A percentile compares a stretch with the other conserved stretches of the same genome.
Evolutionary conservation across 2,888 invertebrate species (phyloP).

Genomic region (Dicycla oo): DNA sequence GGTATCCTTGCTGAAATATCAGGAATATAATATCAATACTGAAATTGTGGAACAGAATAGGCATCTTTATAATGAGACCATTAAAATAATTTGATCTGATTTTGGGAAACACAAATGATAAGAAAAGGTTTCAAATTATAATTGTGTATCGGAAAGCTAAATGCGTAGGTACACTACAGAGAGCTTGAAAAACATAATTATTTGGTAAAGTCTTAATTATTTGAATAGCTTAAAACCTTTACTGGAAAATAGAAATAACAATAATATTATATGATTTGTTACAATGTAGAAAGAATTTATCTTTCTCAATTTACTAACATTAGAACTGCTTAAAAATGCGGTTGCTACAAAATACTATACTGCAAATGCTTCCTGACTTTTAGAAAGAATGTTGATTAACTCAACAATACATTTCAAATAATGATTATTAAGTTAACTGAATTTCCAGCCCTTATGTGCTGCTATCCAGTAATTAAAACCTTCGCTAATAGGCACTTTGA

Average conservation of each 20-base stretch:
- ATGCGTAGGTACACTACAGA: neutral
- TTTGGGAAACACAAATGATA: neutral
- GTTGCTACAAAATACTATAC: neutral
- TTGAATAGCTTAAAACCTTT: neutral
- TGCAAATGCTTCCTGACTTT: neutral
- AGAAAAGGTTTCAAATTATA: neutral
- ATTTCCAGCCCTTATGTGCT: neutral
- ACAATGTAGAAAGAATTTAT: no score
- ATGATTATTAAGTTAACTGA: neutral
- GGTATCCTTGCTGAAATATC: slow-evolving; percentile 5
- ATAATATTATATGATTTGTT: neutral
- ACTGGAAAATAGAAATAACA: neutral
- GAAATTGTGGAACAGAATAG: slow-evolving; percentile 10
- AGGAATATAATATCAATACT: slow-evolving; percentile 20
- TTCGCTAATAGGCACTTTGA: neutral
- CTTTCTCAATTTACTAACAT: no score
- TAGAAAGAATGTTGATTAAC: neutral
- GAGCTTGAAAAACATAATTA: neutral
- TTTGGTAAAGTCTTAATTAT: neutral
- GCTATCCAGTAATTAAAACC: slow-evolving; percentile 28
- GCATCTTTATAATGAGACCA: slow-evolving; percentile 18
- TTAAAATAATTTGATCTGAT: slow-evolving; percentile 20
- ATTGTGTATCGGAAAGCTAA: neutral
- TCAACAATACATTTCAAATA: slow-evolving; percentile 3
- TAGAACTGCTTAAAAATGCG: neutral